Conservation (phyloP, 2,113 vertebrate species). For the Apodemus sylvaticus region DNA sequence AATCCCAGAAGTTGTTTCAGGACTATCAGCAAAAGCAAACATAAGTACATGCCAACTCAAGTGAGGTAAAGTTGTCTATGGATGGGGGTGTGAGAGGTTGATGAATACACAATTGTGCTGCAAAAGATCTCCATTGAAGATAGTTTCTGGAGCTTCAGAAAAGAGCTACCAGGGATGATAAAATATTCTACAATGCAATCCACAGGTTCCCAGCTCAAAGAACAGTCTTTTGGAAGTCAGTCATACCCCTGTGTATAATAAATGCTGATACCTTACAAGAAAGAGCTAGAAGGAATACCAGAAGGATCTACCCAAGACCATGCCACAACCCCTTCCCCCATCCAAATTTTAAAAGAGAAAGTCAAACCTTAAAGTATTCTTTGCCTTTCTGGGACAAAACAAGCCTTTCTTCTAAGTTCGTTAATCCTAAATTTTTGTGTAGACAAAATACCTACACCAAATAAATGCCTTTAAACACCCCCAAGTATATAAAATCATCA, state of each 20-base stretch:
- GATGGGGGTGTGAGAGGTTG: not conserved
- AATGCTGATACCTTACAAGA: not conserved
- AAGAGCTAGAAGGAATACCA: not conserved
- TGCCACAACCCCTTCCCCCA: not conserved
- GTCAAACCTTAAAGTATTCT: not conserved
- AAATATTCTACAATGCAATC: not conserved
- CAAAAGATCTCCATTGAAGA: not conserved
- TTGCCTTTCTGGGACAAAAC: not conserved
- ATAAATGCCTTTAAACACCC: constrained; percentile 18
- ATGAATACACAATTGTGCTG: not conserved
- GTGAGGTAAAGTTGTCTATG: not conserved
- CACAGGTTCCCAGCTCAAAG: not conserved
- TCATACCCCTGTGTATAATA: not conserved
- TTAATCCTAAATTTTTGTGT: not conserved
- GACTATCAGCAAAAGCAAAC: not conserved
- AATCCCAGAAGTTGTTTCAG: not conserved
- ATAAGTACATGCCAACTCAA: not conserved
- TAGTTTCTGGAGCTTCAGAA: not conserved
- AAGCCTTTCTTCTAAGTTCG: not conserved
- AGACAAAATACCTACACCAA: not conserved
- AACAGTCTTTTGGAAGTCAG: not conserved
- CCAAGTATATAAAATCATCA: not conserved
- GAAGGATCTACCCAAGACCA: not conserved
- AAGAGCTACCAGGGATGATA: not conserved
- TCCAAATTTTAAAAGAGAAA: not conserved